Evolutionary conservation across 2,113 vertebrate genomes (phyloP).

Genomic region (Osmerus mordax): DNA sequence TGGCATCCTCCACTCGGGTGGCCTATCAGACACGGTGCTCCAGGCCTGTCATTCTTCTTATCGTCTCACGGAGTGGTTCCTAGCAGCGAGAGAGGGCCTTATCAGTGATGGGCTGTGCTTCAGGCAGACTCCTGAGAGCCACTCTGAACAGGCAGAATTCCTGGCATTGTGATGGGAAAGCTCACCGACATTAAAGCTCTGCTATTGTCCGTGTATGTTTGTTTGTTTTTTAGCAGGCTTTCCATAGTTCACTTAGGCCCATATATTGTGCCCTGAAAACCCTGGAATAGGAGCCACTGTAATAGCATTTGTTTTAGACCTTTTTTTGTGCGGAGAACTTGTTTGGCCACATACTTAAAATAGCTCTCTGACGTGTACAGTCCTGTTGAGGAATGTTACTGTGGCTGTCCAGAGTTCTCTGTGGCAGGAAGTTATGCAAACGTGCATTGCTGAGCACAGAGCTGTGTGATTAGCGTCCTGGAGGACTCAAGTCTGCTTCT

Average conservation of each 20-base stretch:
- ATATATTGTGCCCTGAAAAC: background rate
- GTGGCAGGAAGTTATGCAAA: constrained; percentile 77
- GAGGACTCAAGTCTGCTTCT: constrained; percentile 52
- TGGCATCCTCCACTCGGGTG: constrained; percentile 23
- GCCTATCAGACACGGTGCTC: constrained; percentile 36
- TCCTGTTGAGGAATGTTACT: constrained; percentile 80
- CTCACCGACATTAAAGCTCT: constrained; percentile 34
- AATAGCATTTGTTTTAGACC: background rate
- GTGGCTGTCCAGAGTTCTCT: constrained; percentile 70
- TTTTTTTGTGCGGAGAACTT: constrained; percentile 66
- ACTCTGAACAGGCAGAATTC: constrained; percentile 55
- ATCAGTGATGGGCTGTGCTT: constrained; percentile 49
- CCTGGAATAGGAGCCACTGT: background rate
- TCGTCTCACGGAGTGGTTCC: constrained; percentile 62
- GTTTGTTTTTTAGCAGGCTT: background rate
- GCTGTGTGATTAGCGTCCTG: constrained; percentile 69
- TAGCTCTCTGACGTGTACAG: constrained; percentile 81
- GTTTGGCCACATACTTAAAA: constrained; percentile 82
- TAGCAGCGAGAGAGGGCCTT: constrained; percentile 47
- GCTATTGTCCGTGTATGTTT: constrained; percentile 19
- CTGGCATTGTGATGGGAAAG: constrained; percentile 53
- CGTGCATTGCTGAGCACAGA: constrained; percentile 59
- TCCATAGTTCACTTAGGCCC: background rate
- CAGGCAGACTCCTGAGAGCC: constrained; percentile 32
- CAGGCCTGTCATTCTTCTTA: constrained; percentile 47